A percentile compares a stretch with the other conserved stretches of the same genome.
Conservation (phyloP, 2,113 vertebrate genomes). For the Passer domesticus region DNA sequence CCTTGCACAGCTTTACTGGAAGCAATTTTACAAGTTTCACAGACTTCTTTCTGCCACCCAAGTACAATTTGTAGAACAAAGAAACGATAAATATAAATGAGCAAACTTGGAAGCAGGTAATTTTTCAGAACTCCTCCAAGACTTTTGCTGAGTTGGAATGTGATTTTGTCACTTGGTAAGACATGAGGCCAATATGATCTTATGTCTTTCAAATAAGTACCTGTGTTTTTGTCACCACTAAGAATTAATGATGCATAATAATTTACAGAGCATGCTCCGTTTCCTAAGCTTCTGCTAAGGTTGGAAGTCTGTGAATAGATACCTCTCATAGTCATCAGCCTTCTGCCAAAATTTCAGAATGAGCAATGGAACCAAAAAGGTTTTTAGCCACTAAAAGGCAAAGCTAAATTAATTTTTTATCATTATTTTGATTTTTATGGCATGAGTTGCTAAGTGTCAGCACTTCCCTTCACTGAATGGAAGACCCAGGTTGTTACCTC, state of each 20-base stretch:
- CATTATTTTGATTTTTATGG: background rate
- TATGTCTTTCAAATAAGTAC: background rate
- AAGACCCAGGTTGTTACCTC: background rate
- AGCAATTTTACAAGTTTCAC: background rate
- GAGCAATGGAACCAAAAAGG: background rate
- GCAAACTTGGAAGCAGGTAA: background rate
- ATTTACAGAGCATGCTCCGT: background rate
- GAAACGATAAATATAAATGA: accelerated
- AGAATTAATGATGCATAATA: background rate
- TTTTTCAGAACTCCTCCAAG: background rate
- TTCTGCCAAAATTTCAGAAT: background rate
- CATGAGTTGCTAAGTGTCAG: background rate
- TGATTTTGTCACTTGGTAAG: background rate
- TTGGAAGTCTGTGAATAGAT: background rate
- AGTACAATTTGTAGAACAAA: background rate
- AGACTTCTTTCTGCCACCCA: background rate
- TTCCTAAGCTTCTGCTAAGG: background rate
- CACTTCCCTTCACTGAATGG: background rate
- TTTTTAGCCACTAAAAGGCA: background rate
- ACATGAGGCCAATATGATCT: background rate
- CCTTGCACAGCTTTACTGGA: background rate
- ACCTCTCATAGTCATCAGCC: background rate
- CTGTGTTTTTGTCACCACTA: background rate
- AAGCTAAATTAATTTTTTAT: slow-evolving; percentile 11
- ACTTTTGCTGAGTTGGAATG: background rate